Base-by-base conservation (phyloP, 2,888 invertebrate genomes). In the Ochlodes sylvanus region DNA sequence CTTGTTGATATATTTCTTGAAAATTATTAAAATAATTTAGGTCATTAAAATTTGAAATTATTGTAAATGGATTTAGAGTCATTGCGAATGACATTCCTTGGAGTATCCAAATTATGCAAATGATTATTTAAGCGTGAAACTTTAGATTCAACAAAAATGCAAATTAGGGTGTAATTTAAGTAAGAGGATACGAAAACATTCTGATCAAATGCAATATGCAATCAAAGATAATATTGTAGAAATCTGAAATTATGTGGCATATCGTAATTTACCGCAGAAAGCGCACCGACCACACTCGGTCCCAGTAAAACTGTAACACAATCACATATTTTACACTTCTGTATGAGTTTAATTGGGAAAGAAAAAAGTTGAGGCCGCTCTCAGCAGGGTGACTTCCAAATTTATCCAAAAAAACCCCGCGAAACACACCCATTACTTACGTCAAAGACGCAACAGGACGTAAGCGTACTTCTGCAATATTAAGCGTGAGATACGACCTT, bases 251-350 rank as follows among this genome's bases (percentile, higher is more conserved):
- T 86, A 91, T 85, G 88, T 86, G 90, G 82, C 89, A 83, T 80
- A 80, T 83, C 83, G 78, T 90, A 86, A 90, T 88, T 92, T 90
- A 88, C 79, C 74, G 79, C 80, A 80, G 83, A 85, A 87, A 85
- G 82, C 80, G 76, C 75, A 78, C 82, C 82, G 79, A 77, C 80
- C 80, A 75, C 79, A 77, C 78, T 77, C 75, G 75, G 73, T 77
- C 76, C 74, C 76, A 79, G 80, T 78, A 85, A 88, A 90, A 89
- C 88, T 89, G 89, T 90, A 92, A 78, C 90, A 90, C 83, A 88
- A 80, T 88, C 88, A 89, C 90, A 92, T 92, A 92, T 88, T 86
- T 92, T 90, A 91, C 86, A 84, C 88, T 88, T 90, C 89, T 86
- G 89, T 87, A 90, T 80, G 85, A 85, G 82, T 88, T 88, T 91